Percentiles rank a stretch among this genome's conserved stretches.
These are phyloP conservation scores for Gryon sp. DNA, from an alignment of 1,140 invertebrate genomes.

Conservation along the genomic window DNA sequence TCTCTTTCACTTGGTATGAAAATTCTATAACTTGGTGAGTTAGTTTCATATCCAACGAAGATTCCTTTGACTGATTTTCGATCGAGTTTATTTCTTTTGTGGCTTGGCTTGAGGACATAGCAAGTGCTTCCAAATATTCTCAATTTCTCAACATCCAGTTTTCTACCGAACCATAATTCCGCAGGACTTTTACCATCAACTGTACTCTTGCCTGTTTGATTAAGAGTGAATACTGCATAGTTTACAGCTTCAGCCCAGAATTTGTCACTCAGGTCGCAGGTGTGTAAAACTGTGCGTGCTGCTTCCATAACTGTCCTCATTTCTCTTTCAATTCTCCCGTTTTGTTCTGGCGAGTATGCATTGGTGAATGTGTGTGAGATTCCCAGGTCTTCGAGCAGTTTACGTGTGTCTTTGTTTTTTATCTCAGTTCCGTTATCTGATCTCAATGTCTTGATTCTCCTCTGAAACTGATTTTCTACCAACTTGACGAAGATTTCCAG, in stretches of 20 bases:
- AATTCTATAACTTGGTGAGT: constrained; percentile 38
- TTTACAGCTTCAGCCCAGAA: constrained; percentile 71
- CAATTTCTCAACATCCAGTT: constrained; percentile 29
- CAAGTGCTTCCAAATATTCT: constrained; percentile 49
- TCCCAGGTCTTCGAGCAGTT: constrained; percentile 7
- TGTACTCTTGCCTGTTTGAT: constrained; percentile 49
- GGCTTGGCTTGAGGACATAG: constrained; percentile 25
- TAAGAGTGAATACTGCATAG: constrained; percentile 67
- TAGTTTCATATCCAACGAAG: constrained; percentile 56
- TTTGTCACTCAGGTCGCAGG: constrained; percentile 6
- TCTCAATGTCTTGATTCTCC: background rate
- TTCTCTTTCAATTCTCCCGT: constrained; percentile 66
- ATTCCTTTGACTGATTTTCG: constrained; percentile 43
- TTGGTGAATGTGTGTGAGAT: background rate
- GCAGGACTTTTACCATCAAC: constrained; percentile 34
- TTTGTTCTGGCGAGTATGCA: constrained; percentile 59
- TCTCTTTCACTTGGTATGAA: constrained; percentile 16
- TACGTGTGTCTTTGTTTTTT: constrained; percentile 1
- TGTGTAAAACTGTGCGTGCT: constrained; percentile 57
- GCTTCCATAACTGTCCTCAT: constrained; percentile 69
- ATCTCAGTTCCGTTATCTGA: constrained; percentile 11
- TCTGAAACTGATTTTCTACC: constrained; percentile 8
- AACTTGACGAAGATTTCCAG: constrained; percentile 1
- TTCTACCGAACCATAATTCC: constrained; percentile 52
- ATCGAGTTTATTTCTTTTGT: constrained; percentile 43